Evolutionary conservation across 2,797 vertebrate genomes (phyloP), one percentile per base, ranked within the genome.

Genomic region (Paratrypauchen microcephalus): DNA sequence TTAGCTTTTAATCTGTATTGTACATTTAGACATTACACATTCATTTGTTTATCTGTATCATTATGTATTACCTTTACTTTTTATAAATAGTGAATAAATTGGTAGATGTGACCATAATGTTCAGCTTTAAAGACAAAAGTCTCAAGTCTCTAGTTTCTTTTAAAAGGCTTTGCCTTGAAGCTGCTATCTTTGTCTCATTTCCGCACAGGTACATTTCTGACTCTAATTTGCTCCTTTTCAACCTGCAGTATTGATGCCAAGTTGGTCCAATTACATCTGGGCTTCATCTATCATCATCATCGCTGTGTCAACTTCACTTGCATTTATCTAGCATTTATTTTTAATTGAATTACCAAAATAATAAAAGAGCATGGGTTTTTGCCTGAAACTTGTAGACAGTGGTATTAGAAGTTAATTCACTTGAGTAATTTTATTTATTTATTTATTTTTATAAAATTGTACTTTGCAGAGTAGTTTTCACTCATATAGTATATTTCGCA

Each of bases 201-300:
- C 23, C 19, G 21, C 62, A 64, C 13, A 7, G 61, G 15, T 23
- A 18, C 61, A 8, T 63, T 47, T 63, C 23, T 48, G 62, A 64
- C 62, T 28, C 39, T 64, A 64, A 64, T 64, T 47, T 26, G 13
- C 61, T 8, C 41, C 61, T 48, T 63, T 62, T 63, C 36, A 47
- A 48, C 15, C 41, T 19, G 41, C 41, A 47, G 21, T 28, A 45
- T 26, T 26, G 41, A 64, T 18, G 39, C 16, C 62, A 24, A 23
- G 16, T 24, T 23, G 2, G 16, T 48, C 21, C 41, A 48, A 48
- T 64, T 48, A 47, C 62, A 64, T 41, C 23, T 47, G 62, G 41
- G 41, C 62, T 64, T 24, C 39, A 64, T 64, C 41, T 12, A 64
- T 64, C 62, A 64, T 64, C 41, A 47, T 64, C 62, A 48, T 47